Percentiles rank a stretch among this genome's conserved stretches.
Conservation (phyloP, 2,113 vertebrate species). For the Xenopus laevis region DNA sequence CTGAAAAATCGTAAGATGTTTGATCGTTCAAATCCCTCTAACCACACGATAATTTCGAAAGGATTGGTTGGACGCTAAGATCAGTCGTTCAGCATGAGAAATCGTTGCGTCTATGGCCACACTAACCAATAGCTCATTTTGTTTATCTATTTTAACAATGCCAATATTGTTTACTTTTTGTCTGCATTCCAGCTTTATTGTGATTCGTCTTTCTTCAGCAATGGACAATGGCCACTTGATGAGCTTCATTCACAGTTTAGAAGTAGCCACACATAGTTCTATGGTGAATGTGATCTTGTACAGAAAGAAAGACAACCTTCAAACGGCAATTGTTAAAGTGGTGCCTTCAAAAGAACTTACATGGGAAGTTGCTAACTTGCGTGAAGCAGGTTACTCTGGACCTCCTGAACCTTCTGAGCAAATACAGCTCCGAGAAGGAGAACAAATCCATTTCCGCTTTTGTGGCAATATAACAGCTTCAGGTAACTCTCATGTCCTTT, state of each 20-base stretch:
- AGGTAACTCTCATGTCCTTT: slow-evolving; percentile 54
- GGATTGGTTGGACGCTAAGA: too few species aligned
- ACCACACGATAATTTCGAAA: too few species aligned
- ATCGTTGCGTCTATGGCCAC: too few species aligned
- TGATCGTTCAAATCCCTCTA: too few species aligned
- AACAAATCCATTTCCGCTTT: slow-evolving; percentile 76
- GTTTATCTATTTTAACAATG: too few species aligned
- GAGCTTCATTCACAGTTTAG: slow-evolving; percentile 69
- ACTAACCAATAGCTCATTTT: too few species aligned
- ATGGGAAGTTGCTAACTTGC: slow-evolving; percentile 63
- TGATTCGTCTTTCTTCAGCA: slow-evolving; percentile 64
- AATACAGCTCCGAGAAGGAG: slow-evolving; percentile 75
- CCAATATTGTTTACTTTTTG: background rate
- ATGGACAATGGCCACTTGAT: slow-evolving; percentile 58
- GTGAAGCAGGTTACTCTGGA: slow-evolving; percentile 58
- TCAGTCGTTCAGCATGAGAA: too few species aligned
- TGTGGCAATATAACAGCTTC: slow-evolving; percentile 78
- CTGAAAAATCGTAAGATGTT: too few species aligned
- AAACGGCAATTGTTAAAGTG: slow-evolving; percentile 56
- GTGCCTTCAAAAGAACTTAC: slow-evolving; percentile 70
- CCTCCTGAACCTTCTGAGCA: slow-evolving; percentile 65
- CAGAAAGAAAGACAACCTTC: slow-evolving; percentile 60
- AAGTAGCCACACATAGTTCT: slow-evolving; percentile 61
- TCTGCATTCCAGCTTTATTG: slow-evolving; percentile 65
- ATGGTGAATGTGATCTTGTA: slow-evolving; percentile 66